Evolutionary conservation across 2,113 vertebrate species (phyloP).

Genomic region (Oreocharis arfaki): DNA sequence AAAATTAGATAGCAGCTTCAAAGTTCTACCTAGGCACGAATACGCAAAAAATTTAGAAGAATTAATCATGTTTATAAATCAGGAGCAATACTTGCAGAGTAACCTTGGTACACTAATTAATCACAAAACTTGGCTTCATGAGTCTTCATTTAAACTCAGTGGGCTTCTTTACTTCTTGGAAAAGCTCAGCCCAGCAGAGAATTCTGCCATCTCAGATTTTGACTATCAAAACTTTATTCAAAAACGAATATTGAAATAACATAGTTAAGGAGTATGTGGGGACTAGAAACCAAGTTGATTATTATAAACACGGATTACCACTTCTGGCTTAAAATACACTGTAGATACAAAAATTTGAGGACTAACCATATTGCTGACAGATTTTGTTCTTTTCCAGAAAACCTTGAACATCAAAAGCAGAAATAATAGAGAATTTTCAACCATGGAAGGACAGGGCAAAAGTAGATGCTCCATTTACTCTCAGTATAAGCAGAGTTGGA

Average conservation of each 20-base stretch:
- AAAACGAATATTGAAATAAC: background rate
- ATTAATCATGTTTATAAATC: background rate
- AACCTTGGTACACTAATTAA: background rate
- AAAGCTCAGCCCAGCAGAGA: background rate
- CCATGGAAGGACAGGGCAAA: background rate
- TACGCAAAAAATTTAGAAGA: background rate
- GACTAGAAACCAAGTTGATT: background rate
- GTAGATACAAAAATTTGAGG: background rate
- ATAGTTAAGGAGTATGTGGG: background rate
- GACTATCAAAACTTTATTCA: background rate
- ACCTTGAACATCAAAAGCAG: background rate
- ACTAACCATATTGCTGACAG: background rate
- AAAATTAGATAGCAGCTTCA: background rate
- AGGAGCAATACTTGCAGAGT: background rate
- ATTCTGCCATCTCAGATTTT: background rate
- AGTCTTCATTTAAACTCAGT: background rate
- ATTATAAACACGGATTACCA: background rate
- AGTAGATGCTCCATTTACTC: background rate
- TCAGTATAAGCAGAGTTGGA: background rate
- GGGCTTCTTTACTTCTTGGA: background rate
- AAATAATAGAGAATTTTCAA: background rate
- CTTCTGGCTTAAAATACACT: background rate
- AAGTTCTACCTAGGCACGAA: background rate
- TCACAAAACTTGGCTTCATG: background rate
- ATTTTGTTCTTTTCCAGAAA: background rate